These are phyloP conservation scores for Erpobdella octoculata DNA, from an alignment of 2,888 invertebrate genomes.

Conservation along the genomic window DNA sequence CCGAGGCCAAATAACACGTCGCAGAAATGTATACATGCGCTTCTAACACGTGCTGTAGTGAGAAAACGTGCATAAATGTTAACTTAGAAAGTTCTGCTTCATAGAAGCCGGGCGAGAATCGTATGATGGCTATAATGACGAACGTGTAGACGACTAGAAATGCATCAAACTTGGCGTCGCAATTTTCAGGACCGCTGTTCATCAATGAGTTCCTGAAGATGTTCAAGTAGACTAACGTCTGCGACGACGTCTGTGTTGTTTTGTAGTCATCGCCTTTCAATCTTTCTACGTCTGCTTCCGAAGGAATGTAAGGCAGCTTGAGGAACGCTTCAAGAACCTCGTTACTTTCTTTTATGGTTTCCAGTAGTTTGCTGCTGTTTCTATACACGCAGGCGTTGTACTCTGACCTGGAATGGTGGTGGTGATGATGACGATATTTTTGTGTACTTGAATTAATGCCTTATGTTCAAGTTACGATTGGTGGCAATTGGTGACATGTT, in stretches of 20 bases:
- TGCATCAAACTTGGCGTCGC: background rate
- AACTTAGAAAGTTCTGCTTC: background rate
- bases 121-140: background rate
- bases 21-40: background rate
- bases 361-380: background rate
- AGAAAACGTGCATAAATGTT: background rate
- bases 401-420: too few species aligned
- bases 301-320: background rate
- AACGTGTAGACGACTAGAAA: background rate
- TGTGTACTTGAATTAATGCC: too few species aligned
- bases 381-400: background rate
- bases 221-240: background rate
- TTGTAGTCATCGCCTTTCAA: background rate
- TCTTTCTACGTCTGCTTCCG: background rate
- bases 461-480: too few species aligned
- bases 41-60: constrained; percentile 7
- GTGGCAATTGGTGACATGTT: too few species aligned
- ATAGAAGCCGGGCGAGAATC: constrained; percentile 12
- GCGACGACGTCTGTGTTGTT: background rate
- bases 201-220: background rate
- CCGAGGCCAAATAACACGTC: constrained; percentile 4
- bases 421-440: too few species aligned
- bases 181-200: background rate
- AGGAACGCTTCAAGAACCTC: background rate
- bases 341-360: background rate